A percentile compares a stretch with the other conserved stretches of the same genome.
phyloP scores from a whole-genome alignment of 1,140 invertebrate genomes.

The Lethocerus indicus region DNA sequence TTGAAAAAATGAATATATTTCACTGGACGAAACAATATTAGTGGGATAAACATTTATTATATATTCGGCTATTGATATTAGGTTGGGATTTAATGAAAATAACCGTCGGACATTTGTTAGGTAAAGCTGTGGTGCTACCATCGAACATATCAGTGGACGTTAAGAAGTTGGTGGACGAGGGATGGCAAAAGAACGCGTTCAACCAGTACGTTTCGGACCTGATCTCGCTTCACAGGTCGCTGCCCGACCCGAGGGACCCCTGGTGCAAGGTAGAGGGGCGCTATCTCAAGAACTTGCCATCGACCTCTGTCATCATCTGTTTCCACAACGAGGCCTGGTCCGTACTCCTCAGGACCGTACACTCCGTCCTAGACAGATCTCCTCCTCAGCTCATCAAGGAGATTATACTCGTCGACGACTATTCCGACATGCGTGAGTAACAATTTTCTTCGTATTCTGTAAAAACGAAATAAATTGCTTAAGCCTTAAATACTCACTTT shows the following conservation, averaged over 20 bases:
- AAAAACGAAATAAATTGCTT: background rate
- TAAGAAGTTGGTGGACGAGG: conserved; percentile 76
- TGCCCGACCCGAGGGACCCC: conserved; percentile 9
- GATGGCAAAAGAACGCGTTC: conserved; percentile 97
- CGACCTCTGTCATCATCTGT: conserved; percentile 89
- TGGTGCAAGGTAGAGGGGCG: conserved; percentile 62
- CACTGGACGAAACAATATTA: no score
- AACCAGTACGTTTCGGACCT: conserved; percentile 97
- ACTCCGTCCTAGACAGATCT: conserved; percentile 81
- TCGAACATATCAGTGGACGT: conserved; percentile 67
- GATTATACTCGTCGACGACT: conserved; percentile 91
- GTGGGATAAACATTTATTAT: no score
- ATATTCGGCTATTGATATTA: no score
- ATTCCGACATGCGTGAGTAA: conserved; percentile 84
- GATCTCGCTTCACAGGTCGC: conserved; percentile 73
- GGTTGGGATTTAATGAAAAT: no score
- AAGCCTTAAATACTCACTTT: background rate
- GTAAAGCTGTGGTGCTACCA: conserved; percentile 67
- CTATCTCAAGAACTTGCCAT: conserved; percentile 57
- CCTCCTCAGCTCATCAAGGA: conserved; percentile 75
- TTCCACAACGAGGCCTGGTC: conserved; percentile 95
- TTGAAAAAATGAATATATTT: no score
- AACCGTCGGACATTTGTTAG: no score
- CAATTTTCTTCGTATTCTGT: background rate
- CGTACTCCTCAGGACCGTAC: conserved; percentile 76